Evolutionary conservation across 30 jellyfish, hydroid and myxozoan species (phyloP).

Genomic region (Pelagia noctiluca): DNA sequence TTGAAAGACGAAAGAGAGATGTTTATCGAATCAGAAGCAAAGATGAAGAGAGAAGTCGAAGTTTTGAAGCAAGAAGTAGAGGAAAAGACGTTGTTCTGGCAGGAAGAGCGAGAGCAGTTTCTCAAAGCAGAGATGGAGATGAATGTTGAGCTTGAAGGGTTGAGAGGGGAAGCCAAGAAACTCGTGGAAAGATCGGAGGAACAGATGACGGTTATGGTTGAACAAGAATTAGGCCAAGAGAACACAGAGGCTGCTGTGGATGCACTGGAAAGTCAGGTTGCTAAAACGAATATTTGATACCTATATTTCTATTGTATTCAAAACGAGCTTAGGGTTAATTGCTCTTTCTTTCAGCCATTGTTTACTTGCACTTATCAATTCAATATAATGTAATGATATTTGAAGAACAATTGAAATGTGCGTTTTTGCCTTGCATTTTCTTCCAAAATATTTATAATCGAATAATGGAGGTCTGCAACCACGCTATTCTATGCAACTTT

Average conservation of each 20-base stretch:
- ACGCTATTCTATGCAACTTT: too few relatives aligned
- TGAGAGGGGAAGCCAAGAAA: not conserved
- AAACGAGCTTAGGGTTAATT: too few relatives aligned
- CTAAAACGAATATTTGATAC: too few relatives aligned
- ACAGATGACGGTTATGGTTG: not conserved
- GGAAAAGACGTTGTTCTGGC: conserved; percentile 30
- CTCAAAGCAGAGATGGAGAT: conserved; percentile 42
- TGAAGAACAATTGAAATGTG: too few relatives aligned
- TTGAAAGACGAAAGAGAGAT: conserved; percentile 57
- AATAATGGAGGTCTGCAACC: too few relatives aligned
- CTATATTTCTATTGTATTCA: too few relatives aligned
- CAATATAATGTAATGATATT: too few relatives aligned
- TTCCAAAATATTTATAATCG: too few relatives aligned
- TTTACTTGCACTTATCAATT: too few relatives aligned
- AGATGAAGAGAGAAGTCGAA: conserved; percentile 43
- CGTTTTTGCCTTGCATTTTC: too few relatives aligned
- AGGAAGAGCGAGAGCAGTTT: conserved; percentile 58
- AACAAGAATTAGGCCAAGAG: conserved; percentile 25
- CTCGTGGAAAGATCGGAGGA: not conserved
- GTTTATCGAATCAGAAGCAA: conserved; percentile 44
- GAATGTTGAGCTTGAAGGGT: not conserved
- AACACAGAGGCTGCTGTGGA: conserved; percentile 6
- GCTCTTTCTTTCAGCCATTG: too few relatives aligned
- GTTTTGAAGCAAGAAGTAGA: conserved; percentile 35
- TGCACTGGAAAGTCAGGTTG: conserved; percentile 27